A percentile compares a stretch with the other conserved stretches of the same genome.
These are phyloP conservation scores for Drosophila ercepeae DNA, from an alignment of 1,140 invertebrate species.

Conservation along the genomic window DNA sequence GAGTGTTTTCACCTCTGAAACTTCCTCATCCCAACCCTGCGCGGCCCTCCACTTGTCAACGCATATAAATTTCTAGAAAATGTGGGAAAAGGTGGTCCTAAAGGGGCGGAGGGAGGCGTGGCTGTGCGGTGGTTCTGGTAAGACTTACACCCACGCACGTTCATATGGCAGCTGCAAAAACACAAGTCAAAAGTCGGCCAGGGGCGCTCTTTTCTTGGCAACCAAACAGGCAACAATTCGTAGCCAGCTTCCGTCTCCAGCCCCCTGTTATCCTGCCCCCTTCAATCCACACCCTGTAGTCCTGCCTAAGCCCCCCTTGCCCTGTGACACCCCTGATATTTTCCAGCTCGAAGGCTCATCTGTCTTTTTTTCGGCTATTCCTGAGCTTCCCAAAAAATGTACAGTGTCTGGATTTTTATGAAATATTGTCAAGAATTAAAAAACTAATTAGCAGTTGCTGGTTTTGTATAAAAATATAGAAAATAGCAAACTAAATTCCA, in stretches of 20 bases:
- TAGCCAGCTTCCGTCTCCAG: background rate
- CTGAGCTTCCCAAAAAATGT: background rate
- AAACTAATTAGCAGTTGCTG: too few relatives aligned
- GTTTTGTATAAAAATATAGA: too few relatives aligned
- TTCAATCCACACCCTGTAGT: background rate
- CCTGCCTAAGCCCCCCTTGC: background rate
- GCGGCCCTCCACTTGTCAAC: slow-evolving; percentile 57
- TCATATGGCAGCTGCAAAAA: slow-evolving; percentile 55
- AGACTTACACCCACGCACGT: slow-evolving; percentile 31
- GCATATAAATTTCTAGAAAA: slow-evolving; percentile 58
- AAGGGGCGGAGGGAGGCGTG: background rate
- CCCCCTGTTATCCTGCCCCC: background rate
- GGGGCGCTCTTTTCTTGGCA: slow-evolving; percentile 38
- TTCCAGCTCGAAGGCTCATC: slow-evolving; percentile 14
- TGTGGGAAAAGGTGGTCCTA: slow-evolving; percentile 2
- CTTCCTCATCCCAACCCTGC: slow-evolving; percentile 9
- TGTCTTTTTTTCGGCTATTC: slow-evolving; percentile 16
- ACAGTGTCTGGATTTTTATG: background rate
- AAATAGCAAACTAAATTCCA: too few relatives aligned
- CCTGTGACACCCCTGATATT: background rate
- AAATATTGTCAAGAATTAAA: background rate
- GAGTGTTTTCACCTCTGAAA: slow-evolving; percentile 9
- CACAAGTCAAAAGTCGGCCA: slow-evolving; percentile 57
- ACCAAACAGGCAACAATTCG: slow-evolving; percentile 34
- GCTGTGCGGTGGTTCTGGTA: background rate